Percentiles rank a stretch among this genome's conserved stretches.
These are phyloP conservation scores for Epizoanthus ramosus DNA, from an alignment of 92 coral and sea anemone species.

Conservation along the genomic window DNA sequence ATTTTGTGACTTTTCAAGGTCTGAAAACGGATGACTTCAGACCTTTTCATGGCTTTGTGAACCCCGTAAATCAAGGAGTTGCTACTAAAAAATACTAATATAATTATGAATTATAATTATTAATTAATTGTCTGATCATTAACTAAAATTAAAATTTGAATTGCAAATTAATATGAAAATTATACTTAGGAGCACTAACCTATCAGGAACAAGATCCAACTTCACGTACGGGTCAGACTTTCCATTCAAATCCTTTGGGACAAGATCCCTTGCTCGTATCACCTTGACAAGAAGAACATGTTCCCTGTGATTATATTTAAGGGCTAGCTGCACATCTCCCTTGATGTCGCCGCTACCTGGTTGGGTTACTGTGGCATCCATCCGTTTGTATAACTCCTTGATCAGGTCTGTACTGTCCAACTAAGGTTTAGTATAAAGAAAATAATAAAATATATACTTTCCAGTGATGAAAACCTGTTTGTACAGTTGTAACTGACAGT, in stretches of 20 bases:
- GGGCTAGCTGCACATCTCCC: conserved; percentile 84
- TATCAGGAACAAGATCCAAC: conserved; percentile 86
- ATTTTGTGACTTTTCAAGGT: too few relatives aligned
- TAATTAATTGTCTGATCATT: too few relatives aligned
- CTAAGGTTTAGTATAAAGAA: conserved; percentile 34
- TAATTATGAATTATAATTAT: too few relatives aligned
- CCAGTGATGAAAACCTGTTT: too few relatives aligned
- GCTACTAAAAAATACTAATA: background rate
- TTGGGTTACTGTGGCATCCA: conserved; percentile 92
- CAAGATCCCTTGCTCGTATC: conserved; percentile 90
- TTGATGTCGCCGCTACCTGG: conserved; percentile 91
- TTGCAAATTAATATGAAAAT: too few relatives aligned
- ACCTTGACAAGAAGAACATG: conserved; percentile 85
- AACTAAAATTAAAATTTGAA: too few relatives aligned
- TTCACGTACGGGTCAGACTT: conserved; percentile 95
- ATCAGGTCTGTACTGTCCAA: conserved; percentile 92
- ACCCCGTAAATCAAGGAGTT: background rate
- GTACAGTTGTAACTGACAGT: too few relatives aligned
- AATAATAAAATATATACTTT: background rate
- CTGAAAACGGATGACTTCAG: background rate
- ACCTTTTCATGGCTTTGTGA: background rate
- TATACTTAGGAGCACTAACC: conserved; percentile 52
- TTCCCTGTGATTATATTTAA: conserved; percentile 87
- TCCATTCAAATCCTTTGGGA: conserved; percentile 92
- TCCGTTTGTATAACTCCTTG: conserved; percentile 93